phyloP scores from a whole-genome alignment of 2,113 vertebrate species.

The Neomonachus schauinslandi region DNA sequence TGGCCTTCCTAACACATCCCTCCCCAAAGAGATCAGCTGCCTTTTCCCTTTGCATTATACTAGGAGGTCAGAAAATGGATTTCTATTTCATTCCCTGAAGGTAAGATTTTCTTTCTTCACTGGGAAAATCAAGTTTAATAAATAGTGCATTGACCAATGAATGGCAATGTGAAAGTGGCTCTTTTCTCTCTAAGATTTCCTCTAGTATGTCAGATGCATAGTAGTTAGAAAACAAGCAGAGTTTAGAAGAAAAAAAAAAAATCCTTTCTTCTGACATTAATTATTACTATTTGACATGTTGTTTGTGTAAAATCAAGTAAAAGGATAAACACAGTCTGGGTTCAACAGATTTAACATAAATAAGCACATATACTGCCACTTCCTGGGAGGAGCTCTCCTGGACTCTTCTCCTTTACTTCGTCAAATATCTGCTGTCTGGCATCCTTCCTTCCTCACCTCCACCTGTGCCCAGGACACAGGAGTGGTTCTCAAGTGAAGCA shows the following conservation, averaged over 20 bases:
- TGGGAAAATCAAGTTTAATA: background rate
- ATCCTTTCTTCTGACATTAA: background rate
- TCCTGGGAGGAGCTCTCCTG: background rate
- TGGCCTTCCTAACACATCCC: background rate
- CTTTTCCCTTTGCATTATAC: background rate
- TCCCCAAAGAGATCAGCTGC: background rate
- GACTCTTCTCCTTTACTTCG: background rate
- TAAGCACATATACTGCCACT: background rate
- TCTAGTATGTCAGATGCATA: background rate
- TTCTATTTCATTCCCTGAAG: background rate
- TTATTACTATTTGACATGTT: background rate
- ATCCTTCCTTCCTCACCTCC: background rate
- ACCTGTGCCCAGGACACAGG: fast-evolving
- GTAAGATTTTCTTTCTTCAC: constrained; percentile 18
- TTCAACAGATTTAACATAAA: background rate
- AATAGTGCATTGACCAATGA: background rate
- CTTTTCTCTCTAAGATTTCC: background rate
- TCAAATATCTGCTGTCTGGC: fast-evolving
- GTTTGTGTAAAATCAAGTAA: background rate
- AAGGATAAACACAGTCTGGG: background rate
- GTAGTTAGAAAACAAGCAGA: background rate
- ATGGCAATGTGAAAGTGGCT: background rate
- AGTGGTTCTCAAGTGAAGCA: background rate
- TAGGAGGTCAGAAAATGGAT: background rate
- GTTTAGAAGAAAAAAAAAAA: background rate